Evolutionary conservation across 2,113 vertebrate genomes (phyloP).

Genomic region (human): GRCh38 chr12:56343501-56344000

Average conservation of each 20-base stretch:
- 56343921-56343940: background rate
- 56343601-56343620: background rate
- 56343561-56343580: background rate
- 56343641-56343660: background rate
- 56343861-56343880: slow-evolving; percentile 53
- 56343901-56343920: background rate
- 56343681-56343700: background rate
- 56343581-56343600: background rate
- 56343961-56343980: background rate
- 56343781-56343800: background rate
- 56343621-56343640: background rate
- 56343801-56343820: background rate
- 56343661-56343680: background rate
- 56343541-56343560: slow-evolving; percentile 44
- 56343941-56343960: background rate
- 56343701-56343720: background rate
- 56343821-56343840: slow-evolving; percentile 66
- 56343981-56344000: background rate
- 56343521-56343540: slow-evolving; percentile 66
- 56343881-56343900: background rate
- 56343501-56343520: slow-evolving; percentile 51
- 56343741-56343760: background rate
- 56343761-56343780: background rate
- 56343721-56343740: background rate
- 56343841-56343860: slow-evolving; percentile 68